Evolutionary conservation across 2,797 vertebrate species (phyloP).

Genomic region (Melanotaenia nigrans): DNA sequence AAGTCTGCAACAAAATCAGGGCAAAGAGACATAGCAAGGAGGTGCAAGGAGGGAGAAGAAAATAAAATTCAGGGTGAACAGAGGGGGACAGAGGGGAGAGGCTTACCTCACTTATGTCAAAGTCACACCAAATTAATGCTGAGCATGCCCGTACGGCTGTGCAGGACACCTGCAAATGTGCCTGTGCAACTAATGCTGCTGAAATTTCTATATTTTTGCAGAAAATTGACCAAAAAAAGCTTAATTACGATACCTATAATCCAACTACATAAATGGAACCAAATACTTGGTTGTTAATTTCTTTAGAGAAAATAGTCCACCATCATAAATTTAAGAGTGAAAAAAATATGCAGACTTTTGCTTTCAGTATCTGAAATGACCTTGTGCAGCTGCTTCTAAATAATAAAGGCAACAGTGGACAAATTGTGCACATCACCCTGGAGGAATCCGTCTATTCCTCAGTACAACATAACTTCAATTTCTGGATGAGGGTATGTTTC

Average conservation of each 20-base stretch:
- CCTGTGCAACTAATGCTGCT: background rate
- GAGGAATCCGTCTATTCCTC: too few relatives aligned
- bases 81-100: constrained; percentile 32
- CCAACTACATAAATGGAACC: too few relatives aligned
- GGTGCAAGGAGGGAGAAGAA: constrained; percentile 34
- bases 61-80: constrained; percentile 28
- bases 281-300: too few relatives aligned
- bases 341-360: too few relatives aligned
- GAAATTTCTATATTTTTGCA: background rate
- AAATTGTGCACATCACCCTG: too few relatives aligned
- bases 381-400: too few relatives aligned
- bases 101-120: constrained; percentile 64
- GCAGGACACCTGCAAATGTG: background rate
- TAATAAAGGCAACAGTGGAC: too few relatives aligned
- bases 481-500: background rate
- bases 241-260: too few relatives aligned
- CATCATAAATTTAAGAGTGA: too few relatives aligned
- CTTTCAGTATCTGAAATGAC: too few relatives aligned
- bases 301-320: too few relatives aligned
- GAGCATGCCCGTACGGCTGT: constrained; percentile 58
- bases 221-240: background rate
- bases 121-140: constrained; percentile 51
- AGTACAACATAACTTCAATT: background rate
- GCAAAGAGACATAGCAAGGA: constrained; percentile 47
- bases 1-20: constrained; percentile 82